Evolutionary conservation across 35 echinoderm and acorn worm genomes (phyloP).

Genomic region (Nesometra sesokonis): DNA sequence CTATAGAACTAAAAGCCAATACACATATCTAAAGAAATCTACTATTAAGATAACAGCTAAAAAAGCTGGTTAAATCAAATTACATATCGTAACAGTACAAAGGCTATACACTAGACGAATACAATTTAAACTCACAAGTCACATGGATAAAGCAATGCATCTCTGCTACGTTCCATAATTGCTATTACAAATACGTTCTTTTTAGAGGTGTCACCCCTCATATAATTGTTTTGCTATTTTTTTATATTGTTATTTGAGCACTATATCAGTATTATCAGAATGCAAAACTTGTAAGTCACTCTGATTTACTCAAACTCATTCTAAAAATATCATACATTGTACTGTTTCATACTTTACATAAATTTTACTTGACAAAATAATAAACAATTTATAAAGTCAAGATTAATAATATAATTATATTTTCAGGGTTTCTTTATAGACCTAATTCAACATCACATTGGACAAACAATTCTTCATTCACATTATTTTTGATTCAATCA

Average conservation of each 20-base stretch:
- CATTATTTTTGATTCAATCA: not conserved
- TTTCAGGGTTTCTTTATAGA: not conserved
- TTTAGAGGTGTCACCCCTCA: not conserved
- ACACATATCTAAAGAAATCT: not conserved
- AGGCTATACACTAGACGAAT: not conserved
- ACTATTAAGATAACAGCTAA: not conserved
- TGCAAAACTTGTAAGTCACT: not conserved
- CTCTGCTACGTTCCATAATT: not conserved
- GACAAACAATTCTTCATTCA: not conserved
- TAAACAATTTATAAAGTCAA: not conserved
- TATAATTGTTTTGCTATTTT: not conserved
- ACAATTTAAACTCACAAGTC: not conserved
- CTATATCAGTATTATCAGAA: not conserved
- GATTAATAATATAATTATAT: not conserved
- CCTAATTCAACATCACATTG: not conserved
- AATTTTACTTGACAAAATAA: not conserved
- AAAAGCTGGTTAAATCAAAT: not conserved
- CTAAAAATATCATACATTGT: not conserved
- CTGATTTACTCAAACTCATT: not conserved
- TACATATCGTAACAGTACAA: not conserved
- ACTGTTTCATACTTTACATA: not conserved
- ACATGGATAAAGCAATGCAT: not conserved
- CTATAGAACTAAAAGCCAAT: not conserved
- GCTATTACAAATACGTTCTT: not conserved
- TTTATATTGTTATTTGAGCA: not conserved